Conservation (phyloP, 2,113 vertebrate species). For the Cariama cristata region DNA sequence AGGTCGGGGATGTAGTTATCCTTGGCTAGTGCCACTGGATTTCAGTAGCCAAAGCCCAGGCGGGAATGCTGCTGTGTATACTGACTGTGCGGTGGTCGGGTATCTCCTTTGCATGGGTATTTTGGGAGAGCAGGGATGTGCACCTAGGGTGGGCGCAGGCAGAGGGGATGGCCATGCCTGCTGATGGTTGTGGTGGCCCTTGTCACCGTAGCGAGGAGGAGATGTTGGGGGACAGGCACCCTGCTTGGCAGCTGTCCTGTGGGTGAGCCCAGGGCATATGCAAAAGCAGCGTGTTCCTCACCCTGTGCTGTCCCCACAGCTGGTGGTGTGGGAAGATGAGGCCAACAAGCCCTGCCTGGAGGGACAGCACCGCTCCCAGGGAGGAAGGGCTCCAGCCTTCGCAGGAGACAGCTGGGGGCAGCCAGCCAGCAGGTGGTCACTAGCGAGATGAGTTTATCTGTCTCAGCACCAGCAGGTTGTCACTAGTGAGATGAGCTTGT, state of each 20-base stretch:
- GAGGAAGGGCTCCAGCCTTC: neutral
- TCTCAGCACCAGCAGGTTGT: neutral
- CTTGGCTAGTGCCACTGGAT: neutral
- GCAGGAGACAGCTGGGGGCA: neutral
- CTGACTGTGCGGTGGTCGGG: fast-evolving
- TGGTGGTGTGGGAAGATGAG: neutral
- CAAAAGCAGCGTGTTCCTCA: fast-evolving
- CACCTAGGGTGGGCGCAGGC: neutral
- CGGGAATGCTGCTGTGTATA: fast-evolving
- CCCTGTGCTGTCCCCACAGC: neutral
- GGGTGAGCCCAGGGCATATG: neutral
- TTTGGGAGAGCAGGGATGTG: neutral
- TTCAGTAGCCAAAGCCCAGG: neutral
- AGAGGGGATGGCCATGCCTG: neutral
- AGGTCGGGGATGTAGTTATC: neutral
- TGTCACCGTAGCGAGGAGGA: neutral
- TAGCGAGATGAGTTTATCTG: neutral
- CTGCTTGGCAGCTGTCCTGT: neutral
- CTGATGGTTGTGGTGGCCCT: fast-evolving
- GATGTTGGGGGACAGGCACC: neutral
- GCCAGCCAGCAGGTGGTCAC: neutral
- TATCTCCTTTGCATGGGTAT: fast-evolving
- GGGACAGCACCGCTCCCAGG: neutral
- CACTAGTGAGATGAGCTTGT: neutral
- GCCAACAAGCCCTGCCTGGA: neutral